Percentiles rank a stretch among this genome's conserved stretches.
Conservation (phyloP, 2,797 vertebrate species). For the Argentina silus region DNA sequence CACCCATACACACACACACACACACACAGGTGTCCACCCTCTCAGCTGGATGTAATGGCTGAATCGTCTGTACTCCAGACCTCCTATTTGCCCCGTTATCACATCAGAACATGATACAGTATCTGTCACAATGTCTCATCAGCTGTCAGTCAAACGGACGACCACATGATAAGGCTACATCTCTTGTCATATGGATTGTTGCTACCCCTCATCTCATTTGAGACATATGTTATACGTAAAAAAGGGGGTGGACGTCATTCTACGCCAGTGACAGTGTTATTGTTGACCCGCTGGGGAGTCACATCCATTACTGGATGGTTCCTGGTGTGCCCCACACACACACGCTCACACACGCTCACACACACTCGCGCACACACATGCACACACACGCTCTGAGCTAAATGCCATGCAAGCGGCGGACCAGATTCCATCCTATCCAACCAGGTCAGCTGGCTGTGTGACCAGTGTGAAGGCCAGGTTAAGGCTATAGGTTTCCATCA, state of each 20-base stretch:
- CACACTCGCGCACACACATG: constrained; percentile 1
- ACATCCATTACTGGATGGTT: no score
- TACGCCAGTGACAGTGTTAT: no score
- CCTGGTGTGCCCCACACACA: neutral
- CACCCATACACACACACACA: no score
- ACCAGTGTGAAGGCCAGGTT: constrained; percentile 33
- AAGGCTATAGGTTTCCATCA: neutral
- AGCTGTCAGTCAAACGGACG: neutral
- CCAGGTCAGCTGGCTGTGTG: constrained; percentile 5
- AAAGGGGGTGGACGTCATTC: neutral
- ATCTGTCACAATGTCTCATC: neutral
- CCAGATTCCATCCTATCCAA: constrained; percentile 52
- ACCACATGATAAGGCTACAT: neutral
- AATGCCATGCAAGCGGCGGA: constrained; percentile 42
- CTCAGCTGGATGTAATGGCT: neutral
- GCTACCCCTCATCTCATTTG: neutral
- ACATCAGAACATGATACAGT: neutral
- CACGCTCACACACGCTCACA: neutral
- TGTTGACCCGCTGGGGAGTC: no score
- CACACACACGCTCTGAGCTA: neutral
- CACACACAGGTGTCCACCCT: no score
- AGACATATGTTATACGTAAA: neutral
- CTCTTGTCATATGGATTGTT: neutral
- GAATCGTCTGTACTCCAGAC: neutral
- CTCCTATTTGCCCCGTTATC: neutral